Base-by-base conservation (phyloP, 2,113 vertebrate genomes). In the Cyphomyrus discorhynchus region DNA sequence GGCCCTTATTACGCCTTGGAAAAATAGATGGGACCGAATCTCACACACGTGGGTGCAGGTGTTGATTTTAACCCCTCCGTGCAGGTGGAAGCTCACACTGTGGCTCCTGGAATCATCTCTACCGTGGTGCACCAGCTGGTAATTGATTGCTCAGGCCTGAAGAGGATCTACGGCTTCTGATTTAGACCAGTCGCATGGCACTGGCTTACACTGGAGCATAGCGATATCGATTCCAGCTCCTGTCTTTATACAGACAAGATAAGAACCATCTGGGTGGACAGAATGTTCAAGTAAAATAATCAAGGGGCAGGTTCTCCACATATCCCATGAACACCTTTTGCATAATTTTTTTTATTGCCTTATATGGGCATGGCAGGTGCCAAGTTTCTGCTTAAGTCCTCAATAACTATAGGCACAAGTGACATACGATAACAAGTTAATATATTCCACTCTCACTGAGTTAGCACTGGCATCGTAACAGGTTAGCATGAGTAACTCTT, bases 221-320 rank as follows among this genome's bases (percentile, higher is more conserved):
- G 24, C 42, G 35, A 66, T 24, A 17, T 84, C 56, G 24, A 80
- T 86, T 11, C 47, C 39, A 21, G 5, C 58, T 88, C 87, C 87
- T 45, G 53, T 62, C 24, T 5, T 58, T 45, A 58, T 62, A 42
- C 19, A 7, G 86, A 58, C 86, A 21, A 45, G 56, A 45, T 42
- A 31, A 62, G 39, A 24, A 39, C 87, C 39, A 46, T 66, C 56
- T 88, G 87, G 35, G 19, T 88, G 31, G 6, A 4, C 56, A 88
- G 53, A 56, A 87, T 45, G 31, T 46, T 45, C 87, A 42, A 66
- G 39, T 66, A 50, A 56, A 88, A 88, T 88, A 46, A 66, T 88
- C n/a, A 62, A 53, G 53, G 39, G 39, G 24, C 56, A 39, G 35
- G 3, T 35, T 87, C 56, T 46, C 35, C 53, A 39, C 52, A 88